A percentile compares a stretch with the other conserved stretches of the same genome.
These are phyloP conservation scores for Naso thynnoides DNA, from an alignment of 2,797 vertebrate genomes.

Conservation along the genomic window DNA sequence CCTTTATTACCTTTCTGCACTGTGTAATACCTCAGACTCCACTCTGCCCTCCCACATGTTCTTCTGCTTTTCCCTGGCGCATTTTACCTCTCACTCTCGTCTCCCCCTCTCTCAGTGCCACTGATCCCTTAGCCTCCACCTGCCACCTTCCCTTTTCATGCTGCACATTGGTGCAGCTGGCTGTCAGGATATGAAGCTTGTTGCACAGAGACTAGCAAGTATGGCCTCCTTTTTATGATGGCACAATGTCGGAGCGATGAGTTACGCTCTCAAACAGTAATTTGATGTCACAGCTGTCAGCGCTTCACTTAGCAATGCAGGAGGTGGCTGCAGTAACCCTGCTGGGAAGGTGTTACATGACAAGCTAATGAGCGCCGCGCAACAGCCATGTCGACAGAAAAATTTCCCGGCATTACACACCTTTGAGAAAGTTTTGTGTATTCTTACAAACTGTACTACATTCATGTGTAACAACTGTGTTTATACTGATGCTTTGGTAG, in stretches of 20 bases:
- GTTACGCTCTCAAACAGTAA: constrained; percentile 76
- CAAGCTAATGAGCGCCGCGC: constrained; percentile 77
- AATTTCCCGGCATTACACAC: constrained; percentile 35
- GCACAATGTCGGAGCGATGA: constrained; percentile 71
- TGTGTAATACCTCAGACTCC: constrained; percentile 43
- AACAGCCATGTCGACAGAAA: constrained; percentile 47
- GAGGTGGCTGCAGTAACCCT: constrained; percentile 61
- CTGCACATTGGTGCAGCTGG: constrained; percentile 62
- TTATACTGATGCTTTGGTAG: constrained; percentile 32
- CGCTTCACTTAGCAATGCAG: constrained; percentile 75
- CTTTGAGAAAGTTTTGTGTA: constrained; percentile 47
- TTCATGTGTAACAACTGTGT: constrained; percentile 26
- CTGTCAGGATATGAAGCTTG: constrained; percentile 69
- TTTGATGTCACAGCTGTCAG: constrained; percentile 81
- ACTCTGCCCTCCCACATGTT: constrained; percentile 41
- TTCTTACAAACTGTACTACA: constrained; percentile 31
- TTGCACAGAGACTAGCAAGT: constrained; percentile 65
- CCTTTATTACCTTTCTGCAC: constrained; percentile 19
- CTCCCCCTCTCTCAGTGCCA: constrained; percentile 33
- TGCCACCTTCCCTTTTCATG: constrained; percentile 65
- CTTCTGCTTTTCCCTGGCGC: constrained; percentile 25
- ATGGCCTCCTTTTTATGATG: constrained; percentile 75
- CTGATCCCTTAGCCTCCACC: constrained; percentile 62
- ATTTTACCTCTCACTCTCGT: constrained; percentile 28
- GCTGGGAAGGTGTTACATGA: constrained; percentile 67